Percentiles rank a stretch among this genome's conserved stretches.
These are phyloP conservation scores for Silurus meridionalis DNA, from an alignment of 2,113 vertebrate species.

Conservation along the genomic window DNA sequence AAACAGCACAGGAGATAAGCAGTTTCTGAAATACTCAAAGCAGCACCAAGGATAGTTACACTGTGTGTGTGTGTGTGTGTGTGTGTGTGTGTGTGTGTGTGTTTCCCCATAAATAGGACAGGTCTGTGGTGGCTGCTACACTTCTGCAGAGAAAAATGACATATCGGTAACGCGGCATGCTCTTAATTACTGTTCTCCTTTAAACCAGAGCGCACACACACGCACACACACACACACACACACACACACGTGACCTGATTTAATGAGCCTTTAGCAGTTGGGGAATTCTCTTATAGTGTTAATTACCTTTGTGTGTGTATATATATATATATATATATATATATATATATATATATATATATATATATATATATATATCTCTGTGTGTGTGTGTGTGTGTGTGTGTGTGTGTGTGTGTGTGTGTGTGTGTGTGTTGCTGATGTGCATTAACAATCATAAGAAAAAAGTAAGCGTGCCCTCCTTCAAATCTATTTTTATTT, in stretches of 20 bases:
- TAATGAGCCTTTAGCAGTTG: slow-evolving; percentile 69
- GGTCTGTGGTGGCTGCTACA: slow-evolving; percentile 7
- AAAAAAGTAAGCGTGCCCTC: background rate
- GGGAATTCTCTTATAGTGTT: slow-evolving; percentile 65
- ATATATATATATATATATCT: slow-evolving; percentile 2
- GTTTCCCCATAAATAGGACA: slow-evolving; percentile 43
- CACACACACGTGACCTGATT: slow-evolving; percentile 56
- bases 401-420: slow-evolving; percentile 20
- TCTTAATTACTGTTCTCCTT: slow-evolving; percentile 72
- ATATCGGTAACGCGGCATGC: slow-evolving; percentile 45
- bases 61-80: background rate
- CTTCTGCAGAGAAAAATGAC: slow-evolving; percentile 46
- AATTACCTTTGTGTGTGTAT: slow-evolving; percentile 60
- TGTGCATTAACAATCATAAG: background rate
- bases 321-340: background rate
- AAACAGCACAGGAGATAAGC: background rate
- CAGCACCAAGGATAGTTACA: background rate
- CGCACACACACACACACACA: slow-evolving; percentile 39
- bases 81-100: background rate
- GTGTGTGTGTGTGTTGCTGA: background rate
- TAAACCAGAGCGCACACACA: slow-evolving; percentile 59
- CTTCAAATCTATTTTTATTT: background rate
- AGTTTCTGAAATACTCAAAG: background rate
- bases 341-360: slow-evolving; percentile 20
- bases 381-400: slow-evolving; percentile 30